Base-by-base conservation (phyloP, 2,797 vertebrate species). In the Periophthalmus magnuspinnatus region DNA sequence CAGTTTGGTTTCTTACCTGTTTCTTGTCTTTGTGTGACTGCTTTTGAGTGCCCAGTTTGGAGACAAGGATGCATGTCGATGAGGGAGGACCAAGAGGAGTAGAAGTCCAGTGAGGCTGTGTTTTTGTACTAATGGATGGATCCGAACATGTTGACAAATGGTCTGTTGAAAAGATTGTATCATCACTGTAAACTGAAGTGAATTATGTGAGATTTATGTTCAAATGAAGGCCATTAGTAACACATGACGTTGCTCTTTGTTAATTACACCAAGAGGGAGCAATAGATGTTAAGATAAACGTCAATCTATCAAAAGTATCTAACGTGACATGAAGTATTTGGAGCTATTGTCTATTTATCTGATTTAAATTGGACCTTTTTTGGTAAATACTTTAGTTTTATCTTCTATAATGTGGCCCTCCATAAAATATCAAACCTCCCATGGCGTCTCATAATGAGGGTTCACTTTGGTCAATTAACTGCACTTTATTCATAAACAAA, bases 21-120 rank as follows among this genome's bases (percentile, higher is more conserved):
- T 60, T 77, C 24, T 50, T 55, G 21, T 48, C 28, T 65, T 70
- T 65, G 17, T 55, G 71, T 68, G 45, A 70, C 74, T 78, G 73
- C 77, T 71, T n/a, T 87, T 85, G 82, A 89, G 80, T 82, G 83
- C 81, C 85, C 82, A 24, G 77, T 82, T 83, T 63, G 70, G 69
- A 76, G 73, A 79, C 63, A 79, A 69, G 62, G 47, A 68, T 75
- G 84, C 77, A 88, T 88, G 78, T 82, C 75, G 83, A 88, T 81
- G 72, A 79, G 81, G 50, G 61, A 64, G 6, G 47, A 72, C 73
- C 66, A 50, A 13, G 72, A 79, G 76, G 64, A 64, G 24, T 19
- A 48, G 45, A 48, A 75, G 68, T 68, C 72, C 74, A 69, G 70
- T 67, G 28, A 19, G 70, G 71, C 1, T 47, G 13, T 16, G 38